These are phyloP conservation scores for Ivindomyrus marchei DNA, from an alignment of 2,113 vertebrate genomes.

Conservation along the genomic window DNA sequence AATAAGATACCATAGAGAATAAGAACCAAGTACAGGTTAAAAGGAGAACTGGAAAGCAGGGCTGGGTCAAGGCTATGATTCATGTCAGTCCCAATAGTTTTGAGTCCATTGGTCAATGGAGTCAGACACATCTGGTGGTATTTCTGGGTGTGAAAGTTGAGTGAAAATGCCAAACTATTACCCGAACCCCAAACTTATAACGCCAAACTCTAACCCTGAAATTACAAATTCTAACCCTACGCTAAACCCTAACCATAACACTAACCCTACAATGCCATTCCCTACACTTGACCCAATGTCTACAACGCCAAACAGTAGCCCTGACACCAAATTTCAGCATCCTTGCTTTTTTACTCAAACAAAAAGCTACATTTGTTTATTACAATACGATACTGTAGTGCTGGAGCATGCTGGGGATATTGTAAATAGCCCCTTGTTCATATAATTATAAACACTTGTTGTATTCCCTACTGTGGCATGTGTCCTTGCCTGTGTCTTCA, in stretches of 20 bases:
- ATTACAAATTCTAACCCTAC: background rate
- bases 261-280: background rate
- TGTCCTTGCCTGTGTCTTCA: background rate
- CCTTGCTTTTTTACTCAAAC: background rate
- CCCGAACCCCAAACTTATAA: background rate
- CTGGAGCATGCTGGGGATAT: background rate
- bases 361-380: background rate
- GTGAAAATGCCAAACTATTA: background rate
- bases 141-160: background rate
- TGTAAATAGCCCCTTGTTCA: background rate
- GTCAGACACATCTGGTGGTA: background rate
- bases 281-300: background rate
- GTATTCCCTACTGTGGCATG: background rate
- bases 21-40: background rate
- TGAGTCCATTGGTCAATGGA: background rate
- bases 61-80: background rate
- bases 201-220: background rate
- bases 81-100: background rate
- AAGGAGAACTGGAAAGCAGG: background rate
- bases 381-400: background rate
- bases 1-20: background rate
- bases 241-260: background rate
- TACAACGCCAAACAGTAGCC: background rate
- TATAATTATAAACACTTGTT: background rate
- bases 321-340: background rate